Base-by-base conservation (phyloP, 2,797 vertebrate species). In the Lemur catta region DNA sequence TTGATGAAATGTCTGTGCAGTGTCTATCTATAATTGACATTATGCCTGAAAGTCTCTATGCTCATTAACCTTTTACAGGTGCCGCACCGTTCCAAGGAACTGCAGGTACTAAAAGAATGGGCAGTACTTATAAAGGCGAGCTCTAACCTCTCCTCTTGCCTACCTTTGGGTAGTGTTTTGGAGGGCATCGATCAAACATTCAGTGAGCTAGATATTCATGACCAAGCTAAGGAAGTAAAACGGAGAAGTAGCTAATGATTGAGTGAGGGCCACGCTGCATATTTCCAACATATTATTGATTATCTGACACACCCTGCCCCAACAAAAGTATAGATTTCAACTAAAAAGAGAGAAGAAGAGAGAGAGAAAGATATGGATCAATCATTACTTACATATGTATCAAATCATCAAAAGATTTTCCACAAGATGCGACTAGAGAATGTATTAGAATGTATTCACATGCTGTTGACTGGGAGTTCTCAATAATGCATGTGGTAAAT, bases 41-140 rank as follows among this genome's bases (percentile, higher is more conserved):
- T 97, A 95, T 93, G 63, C 52, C 85, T 98, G 33, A 98, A 98
- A 98, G 93, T 98, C 85, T 98, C 86, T 98, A 96, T 98, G 96
- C 96, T 98, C 95, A 88, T 98, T 98, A 98, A 98, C 96, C 78
- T 98, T 98, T 97, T 97, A 84, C 98, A 98, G 98, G 98, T 97
- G 82, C 97, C 59, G 91, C 92, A 65, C 95, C 85, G 6, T 97
- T 96, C 84, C 95, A 82, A 90, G 97, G 94, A 98, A 75, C 81
- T 82, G 17, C 96, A 97, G 97, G 96, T 98, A 97, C 94, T 96
- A 75, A 95, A 80, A 89, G 89, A 97, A 92, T 91, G 89, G 74
- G 84, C 90, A 96, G 4, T 84, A 33, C 55, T 96, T 88, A 50
- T 15, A 35, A 65, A 89, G 69, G 35, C 22, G 43, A 75, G 46